A percentile compares a stretch with the other conserved stretches of the same genome.
Evolutionary conservation across 1,140 invertebrate species (phyloP).

Genomic region (Pseudomyrmex pallidus): DNA sequence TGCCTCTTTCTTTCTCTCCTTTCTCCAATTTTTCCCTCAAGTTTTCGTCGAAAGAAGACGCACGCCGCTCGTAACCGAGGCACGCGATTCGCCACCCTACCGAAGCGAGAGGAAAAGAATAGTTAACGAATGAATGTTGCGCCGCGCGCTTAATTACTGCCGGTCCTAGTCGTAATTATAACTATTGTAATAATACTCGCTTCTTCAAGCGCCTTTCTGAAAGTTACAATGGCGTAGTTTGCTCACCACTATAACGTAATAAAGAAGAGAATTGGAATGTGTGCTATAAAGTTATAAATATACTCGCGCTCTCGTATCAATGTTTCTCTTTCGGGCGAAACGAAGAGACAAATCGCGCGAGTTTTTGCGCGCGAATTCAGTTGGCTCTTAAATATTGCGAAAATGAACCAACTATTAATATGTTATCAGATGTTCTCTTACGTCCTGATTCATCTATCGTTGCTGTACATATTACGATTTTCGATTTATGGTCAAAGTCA

Average conservation of each 20-base stretch:
- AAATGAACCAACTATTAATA: constrained; percentile 4
- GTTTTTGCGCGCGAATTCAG: too few species aligned
- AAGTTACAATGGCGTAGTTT: constrained; percentile 47
- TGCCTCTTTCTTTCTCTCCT: neutral
- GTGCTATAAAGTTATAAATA: neutral
- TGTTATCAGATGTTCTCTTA: neutral
- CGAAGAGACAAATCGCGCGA: neutral
- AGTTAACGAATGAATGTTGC: constrained; percentile 41
- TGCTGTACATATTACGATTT: neutral
- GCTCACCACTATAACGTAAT: constrained; percentile 1
- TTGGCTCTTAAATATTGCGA: neutral
- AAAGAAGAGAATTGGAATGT: neutral
- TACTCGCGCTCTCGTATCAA: neutral
- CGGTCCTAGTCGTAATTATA: constrained; percentile 42
- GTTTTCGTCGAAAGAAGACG: constrained; percentile 29
- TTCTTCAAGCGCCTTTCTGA: constrained; percentile 7
- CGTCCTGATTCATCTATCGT: neutral
- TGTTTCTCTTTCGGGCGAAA: constrained; percentile 12
- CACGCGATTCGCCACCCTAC: neutral
- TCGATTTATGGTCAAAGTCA: constrained; percentile 6
- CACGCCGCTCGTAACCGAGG: constrained; percentile 22
- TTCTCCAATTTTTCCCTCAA: constrained; percentile 21
- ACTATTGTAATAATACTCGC: constrained; percentile 47
- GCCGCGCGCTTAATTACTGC: constrained; percentile 49
- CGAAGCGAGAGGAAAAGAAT: constrained; percentile 49